Percentiles rank a stretch among this genome's conserved stretches.
These are phyloP conservation scores for Caenorhabditis brenneri DNA, from an alignment of 1,140 invertebrate species.

Conservation along the genomic window DNA sequence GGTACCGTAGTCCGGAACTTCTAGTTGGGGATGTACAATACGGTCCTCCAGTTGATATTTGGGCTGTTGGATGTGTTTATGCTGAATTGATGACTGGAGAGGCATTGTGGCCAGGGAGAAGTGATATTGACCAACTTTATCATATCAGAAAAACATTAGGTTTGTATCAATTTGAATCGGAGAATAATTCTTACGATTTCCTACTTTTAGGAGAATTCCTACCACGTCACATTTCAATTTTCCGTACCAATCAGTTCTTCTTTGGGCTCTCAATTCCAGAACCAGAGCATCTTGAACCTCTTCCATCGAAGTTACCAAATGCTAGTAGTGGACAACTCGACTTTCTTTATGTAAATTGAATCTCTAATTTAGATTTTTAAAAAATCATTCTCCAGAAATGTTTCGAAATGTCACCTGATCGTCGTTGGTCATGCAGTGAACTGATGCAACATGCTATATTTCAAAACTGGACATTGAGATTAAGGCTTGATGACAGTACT, in stretches of 20 bases:
- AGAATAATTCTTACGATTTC: neutral
- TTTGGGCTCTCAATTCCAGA: slow-evolving; percentile 84
- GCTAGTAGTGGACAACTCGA: slow-evolving; percentile 47
- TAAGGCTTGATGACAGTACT: slow-evolving; percentile 22
- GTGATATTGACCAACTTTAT: slow-evolving; percentile 96
- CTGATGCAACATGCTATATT: slow-evolving; percentile 87
- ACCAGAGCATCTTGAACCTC: slow-evolving; percentile 75
- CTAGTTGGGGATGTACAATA: slow-evolving; percentile 96
- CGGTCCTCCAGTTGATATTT: slow-evolving; percentile 93
- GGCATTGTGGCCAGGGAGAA: slow-evolving; percentile 94
- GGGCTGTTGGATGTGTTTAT: slow-evolving; percentile 88
- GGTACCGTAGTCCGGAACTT: slow-evolving; percentile 92
- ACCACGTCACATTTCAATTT: slow-evolving; percentile 90
- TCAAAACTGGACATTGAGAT: slow-evolving; percentile 53
- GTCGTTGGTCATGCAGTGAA: slow-evolving; percentile 87
- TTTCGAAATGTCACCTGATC: slow-evolving; percentile 88
- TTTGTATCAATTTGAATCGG: slow-evolving; percentile 59
- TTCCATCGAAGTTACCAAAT: slow-evolving; percentile 55
- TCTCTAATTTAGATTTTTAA: neutral
- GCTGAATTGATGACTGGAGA: slow-evolving; percentile 93
- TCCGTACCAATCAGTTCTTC: slow-evolving; percentile 93
- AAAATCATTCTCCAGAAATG: slow-evolving; percentile 79
- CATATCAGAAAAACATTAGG: slow-evolving; percentile 85
- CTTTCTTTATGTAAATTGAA: slow-evolving; percentile 55
- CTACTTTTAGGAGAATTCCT: slow-evolving; percentile 84